These are phyloP conservation scores for Andrena cerasifolii DNA, from an alignment of 1,140 invertebrate genomes.

Conservation along the genomic window DNA sequence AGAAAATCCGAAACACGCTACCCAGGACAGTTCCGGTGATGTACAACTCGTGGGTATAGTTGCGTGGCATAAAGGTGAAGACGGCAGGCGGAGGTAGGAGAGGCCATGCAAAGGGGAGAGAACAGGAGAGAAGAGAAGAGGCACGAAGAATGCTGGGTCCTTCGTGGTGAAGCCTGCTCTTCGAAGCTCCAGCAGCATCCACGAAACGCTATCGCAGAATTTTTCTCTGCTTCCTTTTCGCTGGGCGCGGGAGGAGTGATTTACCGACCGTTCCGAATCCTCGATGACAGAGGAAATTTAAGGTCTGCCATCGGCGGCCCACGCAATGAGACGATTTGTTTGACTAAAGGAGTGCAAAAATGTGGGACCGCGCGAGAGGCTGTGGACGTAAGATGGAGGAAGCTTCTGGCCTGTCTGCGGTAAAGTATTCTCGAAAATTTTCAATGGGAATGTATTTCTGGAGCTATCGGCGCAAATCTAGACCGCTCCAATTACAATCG, in stretches of 20 bases:
- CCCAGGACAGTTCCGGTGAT: conserved; percentile 5
- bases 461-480: no score
- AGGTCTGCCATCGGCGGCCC: background rate
- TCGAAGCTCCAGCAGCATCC: background rate
- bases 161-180: background rate
- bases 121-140: background rate
- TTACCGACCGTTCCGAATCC: conserved; percentile 14
- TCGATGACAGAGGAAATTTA: conserved; percentile 16
- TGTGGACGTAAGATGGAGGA: background rate
- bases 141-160: background rate
- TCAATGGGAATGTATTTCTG: background rate
- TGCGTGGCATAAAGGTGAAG: background rate
- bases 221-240: conserved; percentile 4
- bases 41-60: background rate
- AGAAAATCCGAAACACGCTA: conserved; percentile 18
- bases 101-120: background rate
- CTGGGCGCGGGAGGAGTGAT: conserved; percentile 1
- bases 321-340: background rate
- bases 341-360: background rate
- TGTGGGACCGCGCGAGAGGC: background rate
- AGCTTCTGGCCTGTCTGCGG: background rate
- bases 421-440: background rate
- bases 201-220: background rate
- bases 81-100: background rate
- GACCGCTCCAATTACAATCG: no score